A percentile compares a stretch with the other conserved stretches of the same genome.
Conservation (phyloP, 2,888 invertebrate genomes). For the Ennomos fuscantarius region DNA sequence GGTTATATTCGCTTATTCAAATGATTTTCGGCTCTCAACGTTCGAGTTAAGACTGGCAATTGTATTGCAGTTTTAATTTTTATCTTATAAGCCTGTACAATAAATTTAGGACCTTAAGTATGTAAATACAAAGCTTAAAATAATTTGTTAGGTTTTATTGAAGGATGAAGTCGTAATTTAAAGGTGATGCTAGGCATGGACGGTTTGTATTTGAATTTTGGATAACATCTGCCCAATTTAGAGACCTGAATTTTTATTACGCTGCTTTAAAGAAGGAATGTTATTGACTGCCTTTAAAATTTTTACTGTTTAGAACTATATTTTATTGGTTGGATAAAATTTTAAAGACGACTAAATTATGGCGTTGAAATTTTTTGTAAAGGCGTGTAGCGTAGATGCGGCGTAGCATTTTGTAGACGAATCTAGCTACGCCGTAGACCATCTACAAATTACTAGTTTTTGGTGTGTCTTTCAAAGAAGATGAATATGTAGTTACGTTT, state of each 20-base stretch:
- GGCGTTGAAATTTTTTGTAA: no score
- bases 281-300: constrained; percentile 27
- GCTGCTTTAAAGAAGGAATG: constrained; percentile 30
- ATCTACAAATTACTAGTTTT: not conserved
- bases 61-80: constrained; percentile 48
- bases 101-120: constrained; percentile 41
- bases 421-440: constrained; percentile 36
- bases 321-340: not conserved
- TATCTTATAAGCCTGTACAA: constrained; percentile 39
- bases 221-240: constrained; percentile 51
- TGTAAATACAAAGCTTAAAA: constrained; percentile 41
- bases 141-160: constrained; percentile 40
- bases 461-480: no score
- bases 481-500: no score
- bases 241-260: constrained; percentile 42
- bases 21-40: constrained; percentile 57
- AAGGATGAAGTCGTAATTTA: constrained; percentile 50
- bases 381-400: not conserved
- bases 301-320: constrained; percentile 5
- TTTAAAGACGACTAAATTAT: no score
- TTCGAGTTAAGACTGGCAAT: constrained; percentile 56
- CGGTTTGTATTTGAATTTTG: constrained; percentile 52
- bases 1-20: constrained; percentile 51
- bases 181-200: constrained; percentile 54
- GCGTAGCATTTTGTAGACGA: constrained; percentile 34